Evolutionary conservation across 2,888 invertebrate genomes (phyloP).

Genomic region (Ichneumon xanthorius): DNA sequence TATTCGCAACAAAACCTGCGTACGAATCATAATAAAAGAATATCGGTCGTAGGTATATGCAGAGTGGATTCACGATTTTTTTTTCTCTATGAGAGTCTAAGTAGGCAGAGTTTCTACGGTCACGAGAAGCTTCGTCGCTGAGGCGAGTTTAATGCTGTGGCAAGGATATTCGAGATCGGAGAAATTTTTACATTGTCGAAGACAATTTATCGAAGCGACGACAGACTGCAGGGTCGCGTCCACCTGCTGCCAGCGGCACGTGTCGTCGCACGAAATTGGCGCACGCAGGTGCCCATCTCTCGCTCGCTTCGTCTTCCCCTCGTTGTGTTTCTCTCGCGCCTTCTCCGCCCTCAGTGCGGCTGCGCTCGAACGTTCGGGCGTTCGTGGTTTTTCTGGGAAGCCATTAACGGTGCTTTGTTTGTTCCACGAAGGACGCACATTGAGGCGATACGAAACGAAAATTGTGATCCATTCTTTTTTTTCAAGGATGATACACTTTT

Average conservation of each 20-base stretch:
- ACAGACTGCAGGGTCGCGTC: constrained; percentile 26
- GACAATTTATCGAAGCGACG: constrained; percentile 19
- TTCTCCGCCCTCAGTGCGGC: neutral
- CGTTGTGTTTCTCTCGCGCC: neutral
- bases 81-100: neutral
- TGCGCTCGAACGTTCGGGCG: neutral
- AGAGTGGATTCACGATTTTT: neutral
- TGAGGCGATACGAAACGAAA: too few relatives aligned
- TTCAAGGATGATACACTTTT: too few relatives aligned
- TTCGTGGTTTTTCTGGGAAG: neutral
- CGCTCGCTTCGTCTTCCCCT: neutral
- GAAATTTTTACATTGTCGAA: constrained; percentile 12
- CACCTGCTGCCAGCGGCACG: constrained; percentile 29
- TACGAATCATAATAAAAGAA: neutral
- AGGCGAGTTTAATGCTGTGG: neutral
- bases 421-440: too few relatives aligned
- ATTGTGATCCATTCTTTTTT: too few relatives aligned
- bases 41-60: neutral
- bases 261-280: constrained; percentile 26
- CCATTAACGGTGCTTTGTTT: neutral
- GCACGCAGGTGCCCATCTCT: constrained; percentile 19
- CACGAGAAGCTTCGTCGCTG: neutral
- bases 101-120: constrained; percentile 5
- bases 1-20: neutral
- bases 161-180: neutral